These are phyloP conservation scores for Scytalopus superciliaris DNA, from an alignment of 2,113 vertebrate genomes.

Conservation along the genomic window DNA sequence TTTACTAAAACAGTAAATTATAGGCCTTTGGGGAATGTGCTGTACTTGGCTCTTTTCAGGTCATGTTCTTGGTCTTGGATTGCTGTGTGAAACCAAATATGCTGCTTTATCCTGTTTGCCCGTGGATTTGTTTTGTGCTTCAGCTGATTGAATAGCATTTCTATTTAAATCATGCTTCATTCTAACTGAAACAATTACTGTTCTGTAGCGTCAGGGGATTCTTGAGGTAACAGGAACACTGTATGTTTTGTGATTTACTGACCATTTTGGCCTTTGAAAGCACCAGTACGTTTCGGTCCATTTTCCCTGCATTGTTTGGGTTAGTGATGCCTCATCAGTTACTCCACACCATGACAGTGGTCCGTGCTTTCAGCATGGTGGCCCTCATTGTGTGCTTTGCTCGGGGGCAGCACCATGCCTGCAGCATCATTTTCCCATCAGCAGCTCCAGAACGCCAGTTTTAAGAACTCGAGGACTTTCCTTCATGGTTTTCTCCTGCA, in stretches of 20 bases:
- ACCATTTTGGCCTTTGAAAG: not conserved
- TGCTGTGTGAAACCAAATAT: not conserved
- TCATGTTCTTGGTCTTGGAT: not conserved
- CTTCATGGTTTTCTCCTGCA: not conserved
- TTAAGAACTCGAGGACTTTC: not conserved
- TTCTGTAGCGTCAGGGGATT: conserved; percentile 17
- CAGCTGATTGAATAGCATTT: conserved; percentile 23
- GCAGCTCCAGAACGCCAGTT: not conserved
- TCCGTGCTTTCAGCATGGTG: not conserved
- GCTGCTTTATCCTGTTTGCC: not conserved
- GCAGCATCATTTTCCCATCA: not conserved
- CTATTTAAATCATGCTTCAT: conserved; percentile 30
- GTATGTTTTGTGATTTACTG: not conserved
- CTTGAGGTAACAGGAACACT: conserved; percentile 1
- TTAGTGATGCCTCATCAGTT: not conserved
- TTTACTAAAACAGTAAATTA: conserved; percentile 7
- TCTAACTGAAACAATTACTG: conserved; percentile 22
- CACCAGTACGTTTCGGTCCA: not conserved
- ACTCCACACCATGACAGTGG: not conserved
- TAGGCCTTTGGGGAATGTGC: conserved; percentile 1
- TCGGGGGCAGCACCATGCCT: not conserved
- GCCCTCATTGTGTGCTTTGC: not conserved
- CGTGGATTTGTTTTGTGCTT: not conserved
- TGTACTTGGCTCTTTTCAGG: conserved; percentile 24
- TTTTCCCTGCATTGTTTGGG: conserved; percentile 1